Evolutionary conservation across 2,113 vertebrate species (phyloP), one percentile per base, ranked within the genome.

Genomic region (Mixornis gularis): DNA sequence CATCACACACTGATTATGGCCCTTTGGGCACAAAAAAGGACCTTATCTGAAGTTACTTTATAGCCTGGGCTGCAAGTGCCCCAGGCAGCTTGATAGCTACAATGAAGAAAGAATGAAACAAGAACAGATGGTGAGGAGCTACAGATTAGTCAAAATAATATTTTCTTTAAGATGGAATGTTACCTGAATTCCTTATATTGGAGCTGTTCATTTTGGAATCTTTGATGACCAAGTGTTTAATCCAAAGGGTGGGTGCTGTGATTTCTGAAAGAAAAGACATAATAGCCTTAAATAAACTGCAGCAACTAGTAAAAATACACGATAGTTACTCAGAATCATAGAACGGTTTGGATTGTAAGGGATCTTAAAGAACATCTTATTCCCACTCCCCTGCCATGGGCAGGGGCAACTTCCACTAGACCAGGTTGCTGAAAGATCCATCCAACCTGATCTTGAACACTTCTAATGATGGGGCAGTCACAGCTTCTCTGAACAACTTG

Each of bases 211-310:
- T 94, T 90, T 98, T 99, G 87, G 98, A 98, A 72, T 98, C 98
- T 95, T 98, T 99, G 93, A 98, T 98, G 62, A 98, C 98, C 95
- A 99, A 97, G 79, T 99, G 99, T 95, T 99, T 99, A 85, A 98
- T 99, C 99, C 99, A 99, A 86, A 99, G 98, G 3, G 99, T 99
- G 5, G 99, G 99, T 72, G 99, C 99, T 27, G 99, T 99, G 93
- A 99, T 99, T 97, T 99, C 99, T 99, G 97, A 84, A 97, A 95
- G 11, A 82, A 27, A 96, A 85, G 59, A 48, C 70, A 71, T 5
- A 78, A n/a, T 27, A 24, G 18, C 13, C 46, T 89, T 93, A 73
- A 68, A 92, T 56, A 90, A 90, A 59, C 27, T 89, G 27, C 43
- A 87, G 34, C 22, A 80, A 63, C 16, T 51, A 51, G 18, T 25